phyloP scores from a whole-genome alignment of 2,797 vertebrate species.

The Picus viridis region DNA sequence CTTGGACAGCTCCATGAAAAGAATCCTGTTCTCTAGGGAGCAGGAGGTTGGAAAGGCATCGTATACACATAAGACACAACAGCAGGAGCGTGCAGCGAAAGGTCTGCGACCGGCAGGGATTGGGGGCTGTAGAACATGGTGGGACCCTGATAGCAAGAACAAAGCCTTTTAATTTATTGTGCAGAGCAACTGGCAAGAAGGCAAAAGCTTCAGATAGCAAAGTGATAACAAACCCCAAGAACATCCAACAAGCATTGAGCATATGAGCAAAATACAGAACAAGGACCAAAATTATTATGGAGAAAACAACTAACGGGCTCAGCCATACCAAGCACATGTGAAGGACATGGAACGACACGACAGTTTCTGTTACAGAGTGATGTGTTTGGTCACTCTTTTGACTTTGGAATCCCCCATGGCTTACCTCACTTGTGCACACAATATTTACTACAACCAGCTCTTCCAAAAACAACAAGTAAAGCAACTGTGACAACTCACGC shows the following conservation, averaged over 20 bases:
- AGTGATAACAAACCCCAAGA: not conserved
- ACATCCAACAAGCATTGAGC: not conserved
- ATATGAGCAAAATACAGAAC: not conserved
- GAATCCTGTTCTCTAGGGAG: not conserved
- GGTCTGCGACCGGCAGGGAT: not conserved
- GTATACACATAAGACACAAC: not conserved
- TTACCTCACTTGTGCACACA: accelerated
- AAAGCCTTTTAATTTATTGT: not conserved
- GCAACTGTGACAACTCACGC: not conserved
- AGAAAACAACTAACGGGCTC: not conserved
- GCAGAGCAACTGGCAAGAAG: not conserved
- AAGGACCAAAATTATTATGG: not conserved
- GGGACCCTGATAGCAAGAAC: not conserved
- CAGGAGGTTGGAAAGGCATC: not conserved
- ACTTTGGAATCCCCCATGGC: not conserved
- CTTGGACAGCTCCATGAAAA: not conserved
- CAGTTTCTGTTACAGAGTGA: not conserved
- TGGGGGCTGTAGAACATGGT: not conserved
- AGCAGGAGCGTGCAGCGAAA: not conserved
- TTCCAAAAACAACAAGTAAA: not conserved
- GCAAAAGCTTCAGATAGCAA: not conserved
- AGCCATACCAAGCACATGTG: not conserved
- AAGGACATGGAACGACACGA: not conserved
- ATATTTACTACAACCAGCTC: not conserved
- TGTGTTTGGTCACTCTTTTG: not conserved